Base-by-base conservation (phyloP, 2,888 invertebrate species). In the Amblyteles armatorius region DNA sequence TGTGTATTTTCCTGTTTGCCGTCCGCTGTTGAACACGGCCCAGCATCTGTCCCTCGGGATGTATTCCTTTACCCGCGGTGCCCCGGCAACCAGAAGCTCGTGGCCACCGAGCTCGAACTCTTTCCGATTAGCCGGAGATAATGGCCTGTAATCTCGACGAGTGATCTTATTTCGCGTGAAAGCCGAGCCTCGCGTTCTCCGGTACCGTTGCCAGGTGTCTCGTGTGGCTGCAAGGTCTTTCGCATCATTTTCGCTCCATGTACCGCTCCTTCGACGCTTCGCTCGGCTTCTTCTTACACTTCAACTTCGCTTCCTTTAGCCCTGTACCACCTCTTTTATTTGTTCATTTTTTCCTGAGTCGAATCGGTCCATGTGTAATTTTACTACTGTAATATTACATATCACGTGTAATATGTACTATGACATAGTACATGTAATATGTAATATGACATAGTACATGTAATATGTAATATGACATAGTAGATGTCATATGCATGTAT, bases 101-200 rank as follows among this genome's bases (percentile, higher is more conserved):
- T 67, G 82, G 76, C 85, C 78, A 85, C 80, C 73, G 84, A 73
- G 83, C 83, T 90, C 88, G 84, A 93, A 93, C 92, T 92, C 92
- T 92, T 91, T 88, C 88, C 91, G 93, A 93, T 93, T 93, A 92
- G 88, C 88, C 83, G 82, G 88, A 91, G 92, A 92, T 92, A 92
- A 92, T 92, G 83, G 90, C 67, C 84, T 76, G 89, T 91, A 91
- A 93, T 93, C 93, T 92, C 87, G 84, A 88, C 78, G 89, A 88
- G 88, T 91, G 92, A 93, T 93, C 93, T 93, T 90, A 89, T 93
- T 93, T 92, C 92, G 93, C 92, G 92, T 92, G 91, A 93, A 92
- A 93, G 92, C 90, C 88, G 91, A 92, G 89, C 90, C 87, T 48
- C 69, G 55, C 79, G 72, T 68, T 79, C 72, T 40, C 63, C 65